Conservation (phyloP, 2,888 invertebrate genomes). For the Petrolisthes cinctipes region DNA sequence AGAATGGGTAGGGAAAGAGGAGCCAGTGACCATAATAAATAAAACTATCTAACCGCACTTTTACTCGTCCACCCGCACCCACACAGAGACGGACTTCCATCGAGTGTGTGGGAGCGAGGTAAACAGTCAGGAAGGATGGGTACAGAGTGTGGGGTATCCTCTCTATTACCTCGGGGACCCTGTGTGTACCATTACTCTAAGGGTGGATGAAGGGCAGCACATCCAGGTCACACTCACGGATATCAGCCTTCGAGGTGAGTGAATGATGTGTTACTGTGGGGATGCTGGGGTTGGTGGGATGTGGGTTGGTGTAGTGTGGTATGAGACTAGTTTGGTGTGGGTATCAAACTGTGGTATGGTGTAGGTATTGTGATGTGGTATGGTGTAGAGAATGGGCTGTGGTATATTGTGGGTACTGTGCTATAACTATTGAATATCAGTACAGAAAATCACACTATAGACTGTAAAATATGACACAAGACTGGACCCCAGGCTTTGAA, state of each 20-base stretch:
- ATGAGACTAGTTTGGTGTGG: neutral
- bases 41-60: neutral
- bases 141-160: constrained; percentile 61
- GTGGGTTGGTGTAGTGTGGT: neutral
- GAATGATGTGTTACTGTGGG: neutral
- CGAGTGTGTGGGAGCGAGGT: constrained; percentile 47
- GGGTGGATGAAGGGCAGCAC: constrained; percentile 76
- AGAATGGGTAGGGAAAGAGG: neutral
- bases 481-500: no score
- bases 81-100: constrained; percentile 39
- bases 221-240: constrained; percentile 79
- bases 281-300: neutral
- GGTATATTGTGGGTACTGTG: no score
- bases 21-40: no score
- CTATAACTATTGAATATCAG: no score
- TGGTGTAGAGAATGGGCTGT: neutral
- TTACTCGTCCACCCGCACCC: neutral
- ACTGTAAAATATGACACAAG: no score
- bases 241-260: constrained; percentile 79
- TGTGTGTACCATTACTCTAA: constrained; percentile 69
- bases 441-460: no score
- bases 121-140: constrained; percentile 46
- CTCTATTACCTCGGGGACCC: constrained; percentile 59
- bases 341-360: neutral
- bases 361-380: neutral